phyloP scores from a whole-genome alignment of 30 jellyfish, hydroid and myxozoan species.

The Sanderia malayensis region DNA sequence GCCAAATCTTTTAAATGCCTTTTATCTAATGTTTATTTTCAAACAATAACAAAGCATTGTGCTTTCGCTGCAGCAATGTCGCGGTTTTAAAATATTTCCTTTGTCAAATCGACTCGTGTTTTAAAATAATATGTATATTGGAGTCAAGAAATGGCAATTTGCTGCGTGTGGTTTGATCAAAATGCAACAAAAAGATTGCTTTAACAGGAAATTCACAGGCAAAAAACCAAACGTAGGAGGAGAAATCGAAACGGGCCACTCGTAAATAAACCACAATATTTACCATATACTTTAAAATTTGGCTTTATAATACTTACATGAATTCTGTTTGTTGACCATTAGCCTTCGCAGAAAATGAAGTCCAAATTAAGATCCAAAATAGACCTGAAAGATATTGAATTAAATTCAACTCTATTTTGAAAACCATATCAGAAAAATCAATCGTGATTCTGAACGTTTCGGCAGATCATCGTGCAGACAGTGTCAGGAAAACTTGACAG shows the following conservation, averaged over 20 bases:
- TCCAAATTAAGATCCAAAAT: conserved; percentile 31
- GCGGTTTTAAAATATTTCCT: no score
- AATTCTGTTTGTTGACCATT: conserved; percentile 40
- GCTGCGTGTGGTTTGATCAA: no score
- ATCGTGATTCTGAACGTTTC: conserved; percentile 4
- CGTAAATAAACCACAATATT: conserved; percentile 51
- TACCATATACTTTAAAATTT: conserved; percentile 36
- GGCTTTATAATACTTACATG: conserved; percentile 39
- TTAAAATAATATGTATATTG: no score
- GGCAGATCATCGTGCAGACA: conserved; percentile 6
- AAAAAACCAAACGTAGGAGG: no score
- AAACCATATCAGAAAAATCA: no score
- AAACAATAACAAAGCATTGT: not conserved
- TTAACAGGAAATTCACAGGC: no score
- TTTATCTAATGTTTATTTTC: not conserved
- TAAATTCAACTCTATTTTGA: not conserved
- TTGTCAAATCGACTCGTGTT: no score
- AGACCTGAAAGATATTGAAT: conserved; percentile 14
- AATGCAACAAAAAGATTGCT: no score
- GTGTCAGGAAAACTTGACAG: conserved; percentile 49
- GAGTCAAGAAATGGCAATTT: no score
- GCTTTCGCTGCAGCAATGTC: no score
- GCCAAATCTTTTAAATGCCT: not conserved
- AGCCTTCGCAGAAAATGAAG: conserved; percentile 35
- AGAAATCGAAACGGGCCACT: no score